These are phyloP conservation scores for Spisula solida DNA, from an alignment of 2,888 invertebrate species.

Conservation along the genomic window DNA sequence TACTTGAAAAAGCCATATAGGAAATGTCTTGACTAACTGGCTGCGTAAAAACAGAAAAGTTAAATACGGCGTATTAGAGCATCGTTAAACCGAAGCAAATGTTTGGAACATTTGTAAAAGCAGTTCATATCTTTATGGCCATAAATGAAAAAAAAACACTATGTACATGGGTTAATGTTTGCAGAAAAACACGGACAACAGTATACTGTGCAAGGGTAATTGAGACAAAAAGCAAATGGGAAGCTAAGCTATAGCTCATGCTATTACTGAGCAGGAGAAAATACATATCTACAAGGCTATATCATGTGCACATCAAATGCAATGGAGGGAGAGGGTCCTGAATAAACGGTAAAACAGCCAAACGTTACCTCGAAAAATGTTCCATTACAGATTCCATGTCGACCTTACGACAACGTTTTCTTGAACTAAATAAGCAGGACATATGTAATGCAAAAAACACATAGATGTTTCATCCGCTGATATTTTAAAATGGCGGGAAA, in stretches of 20 bases:
- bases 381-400: slow-evolving; percentile 10
- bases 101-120: too few species aligned
- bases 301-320: slow-evolving; percentile 11
- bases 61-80: too few species aligned
- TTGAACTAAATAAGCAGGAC: slow-evolving; percentile 36
- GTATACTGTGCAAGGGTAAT: neutral
- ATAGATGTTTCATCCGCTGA: neutral
- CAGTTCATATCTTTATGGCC: too few species aligned
- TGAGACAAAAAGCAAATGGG: neutral
- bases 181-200: neutral
- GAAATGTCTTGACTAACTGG: too few species aligned
- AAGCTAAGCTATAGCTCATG: slow-evolving; percentile 6
- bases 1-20: too few species aligned
- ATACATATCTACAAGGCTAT: neutral
- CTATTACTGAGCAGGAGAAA: neutral
- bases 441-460: neutral
- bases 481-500: neutral
- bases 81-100: too few species aligned
- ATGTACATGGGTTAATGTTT: neutral
- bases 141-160: neutral
- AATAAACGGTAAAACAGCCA: slow-evolving; percentile 9
- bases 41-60: too few species aligned
- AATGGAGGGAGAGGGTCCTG: neutral
- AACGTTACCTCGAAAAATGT: slow-evolving; percentile 29
- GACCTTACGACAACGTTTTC: slow-evolving; percentile 2